phyloP scores from a whole-genome alignment of 2,888 invertebrate species.

The Ophioninae sp. region DNA sequence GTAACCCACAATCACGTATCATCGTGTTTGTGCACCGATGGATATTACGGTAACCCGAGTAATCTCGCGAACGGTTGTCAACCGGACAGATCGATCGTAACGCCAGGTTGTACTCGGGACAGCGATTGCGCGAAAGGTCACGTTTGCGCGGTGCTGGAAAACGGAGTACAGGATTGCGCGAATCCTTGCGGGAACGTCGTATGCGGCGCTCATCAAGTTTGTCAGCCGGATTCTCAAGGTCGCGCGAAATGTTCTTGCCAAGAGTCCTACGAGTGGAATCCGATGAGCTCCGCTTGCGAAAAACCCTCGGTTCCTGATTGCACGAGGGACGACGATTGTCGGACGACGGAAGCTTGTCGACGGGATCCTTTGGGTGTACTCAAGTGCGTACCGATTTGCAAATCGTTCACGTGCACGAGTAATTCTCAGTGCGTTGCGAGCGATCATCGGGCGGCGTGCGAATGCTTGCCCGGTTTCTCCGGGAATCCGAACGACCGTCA shows the following conservation, averaged over 20 bases:
- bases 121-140: constrained; percentile 88
- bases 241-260: constrained; percentile 91
- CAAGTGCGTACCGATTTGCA: constrained; percentile 90
- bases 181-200: constrained; percentile 91
- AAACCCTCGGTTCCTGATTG: constrained; percentile 94
- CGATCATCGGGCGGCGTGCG: constrained; percentile 90
- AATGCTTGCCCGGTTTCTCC: constrained; percentile 91
- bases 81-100: constrained; percentile 84
- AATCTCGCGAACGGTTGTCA: constrained; percentile 91
- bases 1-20: constrained; percentile 92
- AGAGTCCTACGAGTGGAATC: constrained; percentile 91
- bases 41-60: constrained; percentile 91
- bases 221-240: constrained; percentile 86
- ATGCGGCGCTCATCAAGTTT: constrained; percentile 92
- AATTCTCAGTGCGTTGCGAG: constrained; percentile 91
- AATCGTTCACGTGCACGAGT: constrained; percentile 91
- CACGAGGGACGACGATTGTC: constrained; percentile 87
- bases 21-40: constrained; percentile 92
- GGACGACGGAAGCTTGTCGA: constrained; percentile 87
- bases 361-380: constrained; percentile 93
- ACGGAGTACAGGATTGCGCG: constrained; percentile 87
- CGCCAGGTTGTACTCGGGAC: constrained; percentile 84
- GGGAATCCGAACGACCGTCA: constrained; percentile 95
- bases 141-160: constrained; percentile 86
- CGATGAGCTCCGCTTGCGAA: constrained; percentile 90